These are phyloP conservation scores for Patella pellucida DNA, from an alignment of 2,888 invertebrate genomes.

Conservation along the genomic window DNA sequence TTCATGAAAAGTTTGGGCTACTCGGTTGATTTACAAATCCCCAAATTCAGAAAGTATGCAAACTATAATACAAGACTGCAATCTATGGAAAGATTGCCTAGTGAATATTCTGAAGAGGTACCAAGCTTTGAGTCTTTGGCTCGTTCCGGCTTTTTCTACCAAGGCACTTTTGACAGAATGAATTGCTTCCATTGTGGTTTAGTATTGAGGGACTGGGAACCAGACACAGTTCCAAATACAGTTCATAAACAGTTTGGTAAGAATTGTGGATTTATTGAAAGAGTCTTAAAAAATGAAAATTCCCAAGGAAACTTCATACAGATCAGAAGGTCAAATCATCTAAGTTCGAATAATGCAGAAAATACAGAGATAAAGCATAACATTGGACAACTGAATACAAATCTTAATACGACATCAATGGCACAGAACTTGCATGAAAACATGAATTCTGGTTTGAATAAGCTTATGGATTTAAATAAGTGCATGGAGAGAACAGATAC, in stretches of 20 bases:
- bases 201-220: slow-evolving; percentile 6
- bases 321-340: not conserved
- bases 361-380: not conserved
- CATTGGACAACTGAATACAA: not conserved
- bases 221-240: slow-evolving; percentile 4
- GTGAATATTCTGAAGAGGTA: not conserved
- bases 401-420: not conserved
- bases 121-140: not conserved
- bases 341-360: not conserved
- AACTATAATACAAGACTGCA: not conserved
- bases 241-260: slow-evolving; percentile 7
- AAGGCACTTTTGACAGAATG: not conserved
- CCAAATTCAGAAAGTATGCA: not conserved
- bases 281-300: not conserved
- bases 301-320: not conserved
- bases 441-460: no score
- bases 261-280: not conserved
- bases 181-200: not conserved
- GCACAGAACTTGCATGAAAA: not conserved
- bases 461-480: no score
- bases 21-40: not conserved
- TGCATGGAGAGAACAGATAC: not conserved
- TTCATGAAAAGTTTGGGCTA: not conserved
- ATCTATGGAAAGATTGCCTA: not conserved
- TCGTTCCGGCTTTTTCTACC: not conserved